Evolutionary conservation across 2,888 invertebrate species (phyloP), one percentile per base, ranked within the genome.

Genomic region (Lumbricus terrestris): DNA sequence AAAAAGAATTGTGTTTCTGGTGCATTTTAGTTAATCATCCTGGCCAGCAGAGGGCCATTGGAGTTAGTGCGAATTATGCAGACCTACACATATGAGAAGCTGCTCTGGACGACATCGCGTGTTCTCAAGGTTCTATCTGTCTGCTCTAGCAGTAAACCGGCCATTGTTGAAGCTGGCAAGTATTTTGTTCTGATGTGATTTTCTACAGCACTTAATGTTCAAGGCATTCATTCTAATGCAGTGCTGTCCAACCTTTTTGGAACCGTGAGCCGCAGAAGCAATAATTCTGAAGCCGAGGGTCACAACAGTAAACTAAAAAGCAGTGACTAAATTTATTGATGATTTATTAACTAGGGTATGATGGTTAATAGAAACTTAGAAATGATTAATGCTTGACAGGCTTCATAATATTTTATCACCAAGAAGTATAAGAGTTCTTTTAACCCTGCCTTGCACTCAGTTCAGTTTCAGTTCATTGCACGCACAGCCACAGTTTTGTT

Each of bases 111-210:
- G 33, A 99, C 99, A 47, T 98, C 99, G 33, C 96, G 99, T 93
- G 99, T 99, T 88, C 96, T 99, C 93, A 99, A 99, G 96, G 98
- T 99, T 18, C 96, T 99, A 92, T 99, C 99, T 20, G 99, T 99
- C 33, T 99, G 99, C 96, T 97, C 98, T 54, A 98, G 98, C 96
- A 99, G 99, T 96, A 99, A 99, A 95, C 98, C 99, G 35, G 98
- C 98, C 0, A 98, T 99, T 92, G 99, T 99, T 0, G 98, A 98
- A 95, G 98, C 99, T 82, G 99, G 95, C 95, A 92, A 69, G 90
- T 90, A n/a, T 33, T 82, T 89, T n/a, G n/a, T 69, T n/a, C n/a
- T 69, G 8, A 69, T 69, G 69, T 69, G 6, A 69, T 69, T 69
- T 69, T 69, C 69, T n/a, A 5, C 16, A n/a, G 29, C n/a, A 69